Evolutionary conservation across 2,888 invertebrate species (phyloP), one percentile per base, ranked within the genome.

Genomic region (Nymphalis urticae): DNA sequence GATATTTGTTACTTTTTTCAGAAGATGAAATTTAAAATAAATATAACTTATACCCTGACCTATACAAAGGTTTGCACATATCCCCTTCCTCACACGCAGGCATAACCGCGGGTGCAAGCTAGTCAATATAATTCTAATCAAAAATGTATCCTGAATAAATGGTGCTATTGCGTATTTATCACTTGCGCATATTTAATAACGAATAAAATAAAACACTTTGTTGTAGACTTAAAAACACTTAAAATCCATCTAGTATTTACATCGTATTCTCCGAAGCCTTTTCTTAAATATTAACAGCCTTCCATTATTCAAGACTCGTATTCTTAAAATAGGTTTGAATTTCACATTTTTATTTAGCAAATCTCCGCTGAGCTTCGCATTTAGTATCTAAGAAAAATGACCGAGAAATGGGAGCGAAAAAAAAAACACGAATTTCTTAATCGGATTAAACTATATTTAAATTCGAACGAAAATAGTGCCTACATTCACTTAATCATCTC

Each of bases 261-360:
- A 19, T 51, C 51, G 51, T 21, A 53, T 53, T 32, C 17, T 56
- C 32, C 27, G 17, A 32, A 32, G 54, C 27, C 9, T 36, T 62
- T 62, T 56, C 62, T 67, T 67, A 56, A 66, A 62, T 67, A 67
- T 62, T 67, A 67, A 70, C 64, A 66, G 42, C 58, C 36, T 36
- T 59, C 67, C 68, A 72, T 68, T 72, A 70, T 70, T 67, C 63
- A 64, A 64, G 68, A 51, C 65, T 24, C 27, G 50, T 50, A 24
- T 51, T n/a, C 48, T 48, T 62, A 50, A 62, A 48, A 42, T 19
- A 42, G 24, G 36, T 56, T 62, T 58, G 50, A 58, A 62, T 62
- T 58, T 60, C 60, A 60, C 42, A 36, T 58, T 58, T 58, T 42
- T 58, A 58, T 58, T 58, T 58, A 58, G 58, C 42, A 42, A 58